phyloP scores from a whole-genome alignment of 2,888 invertebrate genomes.

The Scaptomyza polygonia region DNA sequence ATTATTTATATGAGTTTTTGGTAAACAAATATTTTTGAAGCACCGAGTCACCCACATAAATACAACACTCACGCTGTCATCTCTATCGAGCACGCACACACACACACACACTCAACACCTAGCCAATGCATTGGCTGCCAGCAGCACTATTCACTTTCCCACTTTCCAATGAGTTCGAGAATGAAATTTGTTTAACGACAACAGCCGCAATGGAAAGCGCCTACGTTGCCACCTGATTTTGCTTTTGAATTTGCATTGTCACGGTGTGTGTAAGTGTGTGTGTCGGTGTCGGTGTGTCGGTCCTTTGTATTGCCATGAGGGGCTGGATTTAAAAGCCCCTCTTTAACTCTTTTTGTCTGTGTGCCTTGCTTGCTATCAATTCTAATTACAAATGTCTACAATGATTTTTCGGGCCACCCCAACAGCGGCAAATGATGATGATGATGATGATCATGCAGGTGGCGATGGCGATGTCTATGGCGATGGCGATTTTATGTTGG shows the following conservation, averaged over 20 bases:
- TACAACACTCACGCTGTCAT: background rate
- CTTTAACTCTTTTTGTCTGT: slow-evolving; percentile 3
- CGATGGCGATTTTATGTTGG: slow-evolving; percentile 38
- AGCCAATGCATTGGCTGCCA: background rate
- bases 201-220: slow-evolving; percentile 41
- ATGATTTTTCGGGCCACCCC: slow-evolving; percentile 80
- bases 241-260: slow-evolving; percentile 42
- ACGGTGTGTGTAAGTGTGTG: slow-evolving; percentile 11
- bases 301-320: slow-evolving; percentile 3
- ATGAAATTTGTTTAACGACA: slow-evolving; percentile 77
- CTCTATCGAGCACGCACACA: background rate
- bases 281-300: slow-evolving; percentile 5
- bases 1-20: no score
- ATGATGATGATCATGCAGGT: slow-evolving; percentile 12
- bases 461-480: slow-evolving; percentile 40
- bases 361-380: slow-evolving; percentile 77
- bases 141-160: background rate
- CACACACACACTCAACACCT: background rate
- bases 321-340: background rate
- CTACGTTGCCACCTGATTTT: slow-evolving; percentile 9
- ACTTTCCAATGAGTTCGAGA: slow-evolving; percentile 36
- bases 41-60: background rate
- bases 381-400: slow-evolving; percentile 84
- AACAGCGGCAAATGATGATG: slow-evolving; percentile 6
- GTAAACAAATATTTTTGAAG: no score